Evolutionary conservation across 64 coral and sea anemone species (phyloP).

Genomic region (Porites australiensis): DNA sequence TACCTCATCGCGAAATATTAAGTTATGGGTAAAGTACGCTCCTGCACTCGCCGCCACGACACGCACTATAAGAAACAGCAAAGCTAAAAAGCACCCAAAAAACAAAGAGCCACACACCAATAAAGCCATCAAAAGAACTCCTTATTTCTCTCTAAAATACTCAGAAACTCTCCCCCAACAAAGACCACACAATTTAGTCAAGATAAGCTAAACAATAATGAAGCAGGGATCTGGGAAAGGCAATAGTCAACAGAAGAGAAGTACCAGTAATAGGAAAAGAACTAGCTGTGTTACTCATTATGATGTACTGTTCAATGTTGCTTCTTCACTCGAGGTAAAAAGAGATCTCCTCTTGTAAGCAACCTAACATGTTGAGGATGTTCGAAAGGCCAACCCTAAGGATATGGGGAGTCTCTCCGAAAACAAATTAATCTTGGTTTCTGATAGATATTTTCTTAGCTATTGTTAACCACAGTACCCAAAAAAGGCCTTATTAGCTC

Average conservation of each 20-base stretch:
- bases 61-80: not conserved
- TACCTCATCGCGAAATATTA: too few relatives aligned
- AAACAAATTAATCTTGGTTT: not conserved
- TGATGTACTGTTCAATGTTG: not conserved
- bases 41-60: not conserved
- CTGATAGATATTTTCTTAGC: conserved; percentile 42
- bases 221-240: not conserved
- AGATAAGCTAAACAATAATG: not conserved
- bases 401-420: conserved; percentile 51
- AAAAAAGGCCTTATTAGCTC: conserved; percentile 5
- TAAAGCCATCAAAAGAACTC: too few relatives aligned
- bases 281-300: not conserved
- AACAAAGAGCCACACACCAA: too few relatives aligned
- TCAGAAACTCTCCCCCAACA: not conserved
- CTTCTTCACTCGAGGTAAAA: conserved; percentile 48
- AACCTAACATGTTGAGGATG: conserved; percentile 59
- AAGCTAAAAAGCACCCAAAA: too few relatives aligned
- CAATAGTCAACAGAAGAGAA: not conserved
- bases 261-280: not conserved
- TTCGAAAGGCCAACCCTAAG: conserved; percentile 64
- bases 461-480: conserved; percentile 34
- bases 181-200: not conserved
- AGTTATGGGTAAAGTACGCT: not conserved
- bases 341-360: conserved; percentile 41
- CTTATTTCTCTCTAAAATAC: not conserved